These are phyloP conservation scores for Kryptolebias ocellatus DNA, from an alignment of 2,797 vertebrate species.

Conservation along the genomic window DNA sequence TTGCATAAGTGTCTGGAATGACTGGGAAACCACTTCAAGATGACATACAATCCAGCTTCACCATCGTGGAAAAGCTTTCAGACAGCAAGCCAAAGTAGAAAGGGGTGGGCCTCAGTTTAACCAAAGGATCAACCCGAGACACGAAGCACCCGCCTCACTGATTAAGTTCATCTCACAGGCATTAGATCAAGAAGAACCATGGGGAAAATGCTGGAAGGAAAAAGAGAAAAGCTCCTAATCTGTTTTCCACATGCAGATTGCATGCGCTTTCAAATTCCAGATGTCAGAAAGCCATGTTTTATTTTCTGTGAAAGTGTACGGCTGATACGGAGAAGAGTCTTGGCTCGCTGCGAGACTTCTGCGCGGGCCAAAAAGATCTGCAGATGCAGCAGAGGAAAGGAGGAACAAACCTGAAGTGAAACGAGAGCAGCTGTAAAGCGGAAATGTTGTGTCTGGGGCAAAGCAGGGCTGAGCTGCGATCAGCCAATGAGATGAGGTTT, in stretches of 20 bases:
- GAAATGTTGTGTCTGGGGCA: constrained; percentile 68
- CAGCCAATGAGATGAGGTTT: constrained; percentile 53
- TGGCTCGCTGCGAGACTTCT: constrained; percentile 39
- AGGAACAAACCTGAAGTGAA: constrained; percentile 56
- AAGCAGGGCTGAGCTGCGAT: constrained; percentile 47
- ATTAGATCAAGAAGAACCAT: constrained; percentile 47
- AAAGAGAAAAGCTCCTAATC: constrained; percentile 47
- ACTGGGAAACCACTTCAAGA: constrained; percentile 65
- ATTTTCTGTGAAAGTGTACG: constrained; percentile 46
- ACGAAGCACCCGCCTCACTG: constrained; percentile 57
- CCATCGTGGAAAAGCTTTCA: constrained; percentile 64
- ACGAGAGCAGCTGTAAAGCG: constrained; percentile 63
- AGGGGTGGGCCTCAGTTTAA: constrained; percentile 48
- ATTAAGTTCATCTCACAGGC: constrained; percentile 73
- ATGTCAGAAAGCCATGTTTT: constrained; percentile 68
- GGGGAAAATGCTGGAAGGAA: constrained; percentile 43
- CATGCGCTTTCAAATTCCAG: constrained; percentile 73
- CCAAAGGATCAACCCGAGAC: constrained; percentile 42
- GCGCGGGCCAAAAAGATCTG: constrained; percentile 50
- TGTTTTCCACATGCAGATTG: constrained; percentile 70
- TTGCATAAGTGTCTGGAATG: constrained; percentile 73
- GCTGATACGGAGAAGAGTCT: constrained; percentile 40
- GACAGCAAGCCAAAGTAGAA: constrained; percentile 47
- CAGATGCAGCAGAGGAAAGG: constrained; percentile 57
- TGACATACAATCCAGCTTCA: constrained; percentile 55